A percentile compares a stretch with the other conserved stretches of the same genome.
Evolutionary conservation across 2,113 vertebrate species (phyloP).

Genomic region (Rousettus leschenaultii): DNA sequence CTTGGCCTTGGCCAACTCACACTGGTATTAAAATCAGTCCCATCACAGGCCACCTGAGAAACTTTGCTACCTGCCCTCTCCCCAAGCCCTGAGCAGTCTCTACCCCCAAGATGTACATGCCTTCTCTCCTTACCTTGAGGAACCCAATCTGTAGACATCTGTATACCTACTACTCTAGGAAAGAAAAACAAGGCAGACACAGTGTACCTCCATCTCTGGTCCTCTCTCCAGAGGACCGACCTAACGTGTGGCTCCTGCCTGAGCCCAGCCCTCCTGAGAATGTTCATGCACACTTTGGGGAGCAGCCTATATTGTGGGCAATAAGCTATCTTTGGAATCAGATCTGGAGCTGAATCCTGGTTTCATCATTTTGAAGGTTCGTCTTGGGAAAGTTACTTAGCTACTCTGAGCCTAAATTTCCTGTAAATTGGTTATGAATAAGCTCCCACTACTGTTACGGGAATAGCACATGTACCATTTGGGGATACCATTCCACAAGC

Average conservation of each 20-base stretch:
- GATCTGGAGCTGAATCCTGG: background rate
- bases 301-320: background rate
- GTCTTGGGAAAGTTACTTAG: background rate
- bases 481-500: background rate
- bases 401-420: background rate
- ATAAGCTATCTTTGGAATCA: background rate
- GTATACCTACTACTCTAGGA: background rate
- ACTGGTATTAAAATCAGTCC: background rate
- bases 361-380: background rate
- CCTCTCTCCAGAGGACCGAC: background rate
- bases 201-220: background rate
- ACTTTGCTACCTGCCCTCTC: background rate
- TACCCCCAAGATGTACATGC: background rate
- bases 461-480: background rate
- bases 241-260: background rate
- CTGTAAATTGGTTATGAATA: background rate
- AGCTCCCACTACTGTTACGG: background rate
- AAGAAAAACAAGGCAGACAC: background rate
- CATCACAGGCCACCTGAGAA: background rate
- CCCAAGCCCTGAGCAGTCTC: background rate
- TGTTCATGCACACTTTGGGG: background rate
- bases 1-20: background rate
- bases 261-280: background rate
- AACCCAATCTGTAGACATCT: background rate
- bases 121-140: background rate